Evolutionary conservation across 53 echinoderm and acorn worm species (phyloP).

Genomic region (Pentamera pediparva): DNA sequence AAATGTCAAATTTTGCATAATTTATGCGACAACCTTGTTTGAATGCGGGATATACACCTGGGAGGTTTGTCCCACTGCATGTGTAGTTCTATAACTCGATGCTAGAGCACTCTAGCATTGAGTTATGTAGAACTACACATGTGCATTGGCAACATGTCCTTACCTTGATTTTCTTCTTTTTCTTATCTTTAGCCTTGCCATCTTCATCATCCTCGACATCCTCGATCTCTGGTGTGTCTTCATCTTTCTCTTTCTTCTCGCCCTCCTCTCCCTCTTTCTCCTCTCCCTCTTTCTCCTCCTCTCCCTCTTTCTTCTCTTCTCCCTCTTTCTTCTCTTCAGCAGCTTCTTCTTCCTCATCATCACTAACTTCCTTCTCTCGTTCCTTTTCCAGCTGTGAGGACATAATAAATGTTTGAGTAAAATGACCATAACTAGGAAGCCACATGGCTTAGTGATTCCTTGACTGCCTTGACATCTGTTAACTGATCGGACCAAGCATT

Average conservation of each 20-base stretch:
- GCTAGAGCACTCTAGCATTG: too few species aligned
- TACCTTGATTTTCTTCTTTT: constrained; percentile 75
- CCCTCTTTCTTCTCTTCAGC: constrained; percentile 39
- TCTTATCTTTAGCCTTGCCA: constrained; percentile 63
- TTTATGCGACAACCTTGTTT: too few species aligned
- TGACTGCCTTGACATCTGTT: not conserved
- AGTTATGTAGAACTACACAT: too few species aligned
- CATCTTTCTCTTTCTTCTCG: constrained; percentile 69
- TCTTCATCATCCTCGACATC: constrained; percentile 49
- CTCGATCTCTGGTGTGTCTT: constrained; percentile 44
- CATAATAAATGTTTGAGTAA: not conserved
- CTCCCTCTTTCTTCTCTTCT: constrained; percentile 25
- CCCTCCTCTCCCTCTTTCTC: constrained; percentile 48
- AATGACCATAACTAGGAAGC: too few species aligned
- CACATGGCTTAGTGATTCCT: too few species aligned
- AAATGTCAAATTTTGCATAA: too few species aligned
- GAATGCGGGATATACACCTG: too few species aligned
- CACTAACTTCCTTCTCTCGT: constrained; percentile 85
- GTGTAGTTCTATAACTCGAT: too few species aligned
- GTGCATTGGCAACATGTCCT: too few species aligned
- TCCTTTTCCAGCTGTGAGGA: constrained; percentile 70
- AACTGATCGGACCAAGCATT: not conserved
- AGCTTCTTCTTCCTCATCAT: constrained; percentile 70
- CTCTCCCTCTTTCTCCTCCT: constrained; percentile 58
- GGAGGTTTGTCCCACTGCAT: too few species aligned